Percentiles rank a stretch among this genome's conserved stretches.
Conservation (phyloP, 2,113 vertebrate species). For the Coreoperca whiteheadi region DNA sequence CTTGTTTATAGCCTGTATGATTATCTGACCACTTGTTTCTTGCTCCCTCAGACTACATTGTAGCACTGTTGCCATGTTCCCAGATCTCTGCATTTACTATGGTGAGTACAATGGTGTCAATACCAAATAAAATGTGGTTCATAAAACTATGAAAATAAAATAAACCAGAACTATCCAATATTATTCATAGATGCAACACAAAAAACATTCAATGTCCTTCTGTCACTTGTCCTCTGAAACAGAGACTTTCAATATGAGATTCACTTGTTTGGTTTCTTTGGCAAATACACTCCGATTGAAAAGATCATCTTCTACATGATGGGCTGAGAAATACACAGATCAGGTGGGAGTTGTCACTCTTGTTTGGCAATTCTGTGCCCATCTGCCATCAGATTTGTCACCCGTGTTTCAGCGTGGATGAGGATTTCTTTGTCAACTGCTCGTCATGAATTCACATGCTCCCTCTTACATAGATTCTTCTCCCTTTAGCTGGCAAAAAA, state of each 20-base stretch:
- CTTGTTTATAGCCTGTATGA: background rate
- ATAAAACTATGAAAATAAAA: background rate
- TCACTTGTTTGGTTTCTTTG: background rate
- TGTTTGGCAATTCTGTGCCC: slow-evolving; percentile 23
- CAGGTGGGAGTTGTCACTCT: slow-evolving; percentile 32
- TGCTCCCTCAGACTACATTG: background rate
- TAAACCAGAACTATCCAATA: background rate
- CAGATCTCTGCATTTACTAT: background rate
- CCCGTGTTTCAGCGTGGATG: background rate
- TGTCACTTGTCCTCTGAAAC: background rate
- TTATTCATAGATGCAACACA: background rate
- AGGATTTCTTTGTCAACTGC: slow-evolving; percentile 16
- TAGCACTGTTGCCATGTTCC: no score
- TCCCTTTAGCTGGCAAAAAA: background rate
- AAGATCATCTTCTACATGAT: slow-evolving; percentile 1
- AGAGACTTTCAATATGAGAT: background rate
- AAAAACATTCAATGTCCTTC: background rate
- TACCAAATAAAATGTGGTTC: background rate
- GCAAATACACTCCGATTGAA: background rate
- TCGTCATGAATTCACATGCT: slow-evolving; percentile 1
- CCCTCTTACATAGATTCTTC: background rate
- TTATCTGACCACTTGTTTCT: background rate
- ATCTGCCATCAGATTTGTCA: slow-evolving; percentile 44
- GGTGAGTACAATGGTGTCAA: background rate
- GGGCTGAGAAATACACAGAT: slow-evolving; percentile 12